Evolutionary conservation across 1,140 invertebrate species (phyloP).

Genomic region (Macrostomum lignano): DNA sequence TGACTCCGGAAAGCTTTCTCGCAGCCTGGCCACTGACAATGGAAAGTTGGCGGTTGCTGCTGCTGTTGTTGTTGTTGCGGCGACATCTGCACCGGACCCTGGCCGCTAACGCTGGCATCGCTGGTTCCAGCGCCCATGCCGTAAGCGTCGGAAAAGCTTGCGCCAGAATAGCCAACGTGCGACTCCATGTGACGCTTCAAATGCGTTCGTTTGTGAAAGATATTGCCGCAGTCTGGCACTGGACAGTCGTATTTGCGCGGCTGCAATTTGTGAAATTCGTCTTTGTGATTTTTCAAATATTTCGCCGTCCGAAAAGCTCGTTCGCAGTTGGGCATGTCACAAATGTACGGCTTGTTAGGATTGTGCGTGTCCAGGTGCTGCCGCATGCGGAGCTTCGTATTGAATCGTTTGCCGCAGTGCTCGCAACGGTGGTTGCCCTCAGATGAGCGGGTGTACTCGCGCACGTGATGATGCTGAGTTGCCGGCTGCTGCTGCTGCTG

Average conservation of each 20-base stretch:
- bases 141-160: no score
- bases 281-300: slow-evolving; percentile 6
- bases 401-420: slow-evolving; percentile 2
- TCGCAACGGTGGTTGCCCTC: slow-evolving; percentile 1
- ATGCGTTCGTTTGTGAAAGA: slow-evolving; percentile 4
- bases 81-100: no score
- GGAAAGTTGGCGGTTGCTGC: slow-evolving; percentile 13
- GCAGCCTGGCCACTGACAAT: slow-evolving; percentile 15
- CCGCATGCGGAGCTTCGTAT: slow-evolving; percentile 2
- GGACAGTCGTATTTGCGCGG: slow-evolving; percentile 4
- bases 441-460: no score
- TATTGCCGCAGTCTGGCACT: background rate
- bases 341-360: slow-evolving; percentile 5
- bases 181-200: slow-evolving; percentile 4
- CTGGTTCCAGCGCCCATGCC: no score
- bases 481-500: no score
- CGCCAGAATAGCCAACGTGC: no score
- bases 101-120: no score
- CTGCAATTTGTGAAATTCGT: slow-evolving; percentile 6
- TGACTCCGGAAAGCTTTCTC: slow-evolving; percentile 17
- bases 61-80: no score
- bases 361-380: slow-evolving; percentile 5
- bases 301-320: slow-evolving; percentile 5
- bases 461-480: no score
- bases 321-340: slow-evolving; percentile 1